Conservation (phyloP, 2,113 vertebrate species). For the Equus przewalskii region DNA sequence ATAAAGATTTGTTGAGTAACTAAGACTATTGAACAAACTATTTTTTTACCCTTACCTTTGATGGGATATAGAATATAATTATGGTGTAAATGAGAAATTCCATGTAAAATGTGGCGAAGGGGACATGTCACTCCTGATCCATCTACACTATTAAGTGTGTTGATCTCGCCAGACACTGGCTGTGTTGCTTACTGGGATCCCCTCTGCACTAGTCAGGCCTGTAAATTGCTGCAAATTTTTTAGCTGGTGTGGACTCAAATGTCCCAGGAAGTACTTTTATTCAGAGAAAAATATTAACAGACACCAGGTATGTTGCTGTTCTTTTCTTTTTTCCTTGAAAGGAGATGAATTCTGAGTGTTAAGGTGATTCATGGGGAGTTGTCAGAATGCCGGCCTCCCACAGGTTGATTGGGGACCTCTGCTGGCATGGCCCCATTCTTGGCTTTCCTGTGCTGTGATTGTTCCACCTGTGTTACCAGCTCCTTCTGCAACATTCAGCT, state of each 20-base stretch:
- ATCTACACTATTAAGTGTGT: not conserved
- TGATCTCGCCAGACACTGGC: not conserved
- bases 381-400: not conserved
- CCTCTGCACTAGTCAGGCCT: not conserved
- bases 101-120: not conserved
- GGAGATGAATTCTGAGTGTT: not conserved
- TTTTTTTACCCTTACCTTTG: not conserved
- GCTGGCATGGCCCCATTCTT: not conserved
- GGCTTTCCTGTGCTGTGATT: not conserved
- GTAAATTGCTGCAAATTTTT: not conserved
- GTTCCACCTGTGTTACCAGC: not conserved
- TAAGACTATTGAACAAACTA: not conserved
- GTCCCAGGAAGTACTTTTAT: not conserved
- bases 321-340: not conserved
- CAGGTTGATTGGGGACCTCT: not conserved
- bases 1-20: constrained; percentile 25
- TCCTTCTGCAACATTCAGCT: not conserved
- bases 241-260: not conserved
- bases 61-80: not conserved
- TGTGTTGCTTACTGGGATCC: not conserved
- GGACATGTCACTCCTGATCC: not conserved
- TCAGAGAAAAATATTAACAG: constrained; percentile 20
- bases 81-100: not conserved
- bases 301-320: not conserved
- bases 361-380: not conserved